phyloP scores from a whole-genome alignment of 2,797 vertebrate genomes.

The Meriones psammophilus region DNA sequence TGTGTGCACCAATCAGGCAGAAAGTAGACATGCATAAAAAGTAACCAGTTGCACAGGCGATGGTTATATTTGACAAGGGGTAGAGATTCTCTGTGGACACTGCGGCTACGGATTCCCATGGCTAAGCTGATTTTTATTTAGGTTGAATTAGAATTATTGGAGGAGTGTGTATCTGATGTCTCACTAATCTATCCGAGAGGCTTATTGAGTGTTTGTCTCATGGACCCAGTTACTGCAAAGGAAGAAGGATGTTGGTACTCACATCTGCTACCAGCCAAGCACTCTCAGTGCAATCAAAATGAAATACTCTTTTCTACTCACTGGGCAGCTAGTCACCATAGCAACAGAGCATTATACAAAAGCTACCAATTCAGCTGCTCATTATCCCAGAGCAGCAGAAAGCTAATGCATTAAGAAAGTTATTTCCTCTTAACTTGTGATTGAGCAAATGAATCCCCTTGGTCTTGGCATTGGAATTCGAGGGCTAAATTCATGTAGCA shows the following conservation, averaged over 20 bases:
- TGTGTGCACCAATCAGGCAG: slow-evolving; percentile 4
- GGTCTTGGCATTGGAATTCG: neutral
- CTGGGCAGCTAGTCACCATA: neutral
- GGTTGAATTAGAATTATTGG: neutral
- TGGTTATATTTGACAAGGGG: neutral
- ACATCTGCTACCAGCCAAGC: neutral
- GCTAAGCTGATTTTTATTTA: slow-evolving; percentile 50
- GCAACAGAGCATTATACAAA: slow-evolving; percentile 67
- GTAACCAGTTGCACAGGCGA: neutral
- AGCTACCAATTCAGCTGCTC: neutral
- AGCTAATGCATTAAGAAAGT: neutral
- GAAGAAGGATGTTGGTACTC: slow-evolving; percentile 32
- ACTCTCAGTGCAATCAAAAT: slow-evolving; percentile 52
- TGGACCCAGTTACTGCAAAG: neutral
- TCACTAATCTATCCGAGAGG: neutral
- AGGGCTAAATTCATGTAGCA: neutral
- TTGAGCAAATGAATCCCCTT: slow-evolving; percentile 66
- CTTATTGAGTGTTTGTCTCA: neutral
- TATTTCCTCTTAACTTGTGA: slow-evolving; percentile 18
- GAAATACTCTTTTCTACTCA: neutral
- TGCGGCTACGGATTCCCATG: neutral
- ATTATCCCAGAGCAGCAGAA: slow-evolving; percentile 68
- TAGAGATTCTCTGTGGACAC: neutral
- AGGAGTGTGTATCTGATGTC: slow-evolving; percentile 20
- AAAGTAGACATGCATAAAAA: slow-evolving; percentile 62